Evolutionary conservation across 2,113 vertebrate species (phyloP), one percentile per base, ranked within the genome.

Genomic region (Emydocephalus ijimae): DNA sequence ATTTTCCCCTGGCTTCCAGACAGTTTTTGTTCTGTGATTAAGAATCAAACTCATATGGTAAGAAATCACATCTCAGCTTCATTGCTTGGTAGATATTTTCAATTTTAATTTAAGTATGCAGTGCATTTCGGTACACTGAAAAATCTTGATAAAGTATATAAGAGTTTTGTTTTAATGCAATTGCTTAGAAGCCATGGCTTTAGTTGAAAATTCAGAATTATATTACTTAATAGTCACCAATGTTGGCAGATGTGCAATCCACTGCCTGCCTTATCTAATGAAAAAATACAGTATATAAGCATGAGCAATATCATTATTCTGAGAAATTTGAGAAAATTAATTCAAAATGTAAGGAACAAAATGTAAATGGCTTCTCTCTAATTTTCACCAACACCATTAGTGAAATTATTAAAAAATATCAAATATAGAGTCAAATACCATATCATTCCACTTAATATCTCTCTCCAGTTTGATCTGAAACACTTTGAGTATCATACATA

Each of bases 11-110:
- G 34, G 43, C 29, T 90, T 92, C 64, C 29, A 39, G 8, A 11
- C 26, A 20, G 9, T 18, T 90, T 56, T 86, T 86, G 20, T 85
- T 89, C 69, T 90, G 92, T 90, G 69, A 90, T 90, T 92, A 56
- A 86, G 29, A 92, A 34, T 85, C 6, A 59, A 56, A 81, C 34
- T 55, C 24, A 7, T 23, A 50, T 85, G 39, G 88, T 20, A 92
- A 48, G 9, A 20, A 54, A 86, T 92, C n/a, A 20, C 45, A 90
- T 90, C 88, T 90, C 45, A 61, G 4, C 23, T 1, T 10, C 34
- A 29, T 45, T 21, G 89, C 90, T 91, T 85, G 23, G 11, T 91
- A 64, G 4, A 29, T 88, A 10, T 48, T 20, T 26, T 5, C 23
- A 85, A 15, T 34, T 85, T 85, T 91, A 74, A 91, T 26, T 55